These are phyloP conservation scores for Zaprionus lachaisei DNA, from an alignment of 1,140 invertebrate genomes.

Conservation along the genomic window DNA sequence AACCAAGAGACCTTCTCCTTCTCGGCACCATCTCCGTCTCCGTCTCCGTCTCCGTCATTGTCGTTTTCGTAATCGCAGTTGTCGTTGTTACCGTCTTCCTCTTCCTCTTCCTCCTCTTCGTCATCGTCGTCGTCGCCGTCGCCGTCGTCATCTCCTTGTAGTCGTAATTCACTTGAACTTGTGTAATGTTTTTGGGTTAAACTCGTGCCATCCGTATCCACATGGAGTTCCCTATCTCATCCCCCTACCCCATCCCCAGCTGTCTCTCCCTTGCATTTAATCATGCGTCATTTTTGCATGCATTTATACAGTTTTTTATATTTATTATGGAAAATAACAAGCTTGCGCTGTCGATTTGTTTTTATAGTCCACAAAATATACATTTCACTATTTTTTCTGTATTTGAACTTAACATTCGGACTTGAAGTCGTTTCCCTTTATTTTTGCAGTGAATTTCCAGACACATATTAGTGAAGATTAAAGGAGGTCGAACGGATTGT, in stretches of 20 bases:
- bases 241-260: background rate
- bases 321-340: constrained; percentile 79
- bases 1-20: background rate
- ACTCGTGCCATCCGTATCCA: constrained; percentile 38
- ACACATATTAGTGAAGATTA: constrained; percentile 59
- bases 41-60: constrained; percentile 28
- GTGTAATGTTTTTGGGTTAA: constrained; percentile 68
- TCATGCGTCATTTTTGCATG: constrained; percentile 56
- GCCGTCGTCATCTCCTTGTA: constrained; percentile 49
- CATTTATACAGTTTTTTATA: constrained; percentile 70
- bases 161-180: constrained; percentile 80
- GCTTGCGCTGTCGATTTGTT: constrained; percentile 73
- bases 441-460: constrained; percentile 5
- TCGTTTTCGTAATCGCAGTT: constrained; percentile 58
- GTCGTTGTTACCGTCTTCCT: constrained; percentile 10
- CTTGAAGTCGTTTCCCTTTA: constrained; percentile 34
- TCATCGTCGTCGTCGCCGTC: constrained; percentile 21
- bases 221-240: background rate
- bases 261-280: background rate
- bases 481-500: constrained; percentile 14
- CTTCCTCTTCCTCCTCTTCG: constrained; percentile 31
- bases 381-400: constrained; percentile 37
- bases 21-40: background rate
- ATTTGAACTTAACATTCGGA: constrained; percentile 59
- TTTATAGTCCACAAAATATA: constrained; percentile 53